Evolutionary conservation across 2,888 invertebrate species (phyloP).

Genomic region (Cartodere bifasciata): DNA sequence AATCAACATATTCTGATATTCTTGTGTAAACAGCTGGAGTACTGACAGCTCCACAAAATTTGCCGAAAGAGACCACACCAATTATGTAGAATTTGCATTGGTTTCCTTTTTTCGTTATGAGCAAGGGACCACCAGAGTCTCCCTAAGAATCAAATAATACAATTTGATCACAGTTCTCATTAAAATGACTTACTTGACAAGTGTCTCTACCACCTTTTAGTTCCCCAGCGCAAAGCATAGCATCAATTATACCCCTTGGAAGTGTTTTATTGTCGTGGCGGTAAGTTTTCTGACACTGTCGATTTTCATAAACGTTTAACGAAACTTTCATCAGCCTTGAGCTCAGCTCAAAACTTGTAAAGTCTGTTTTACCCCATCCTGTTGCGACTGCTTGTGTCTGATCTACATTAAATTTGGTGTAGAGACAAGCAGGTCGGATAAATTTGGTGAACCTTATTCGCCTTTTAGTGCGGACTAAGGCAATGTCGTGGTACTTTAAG

Average conservation of each 20-base stretch:
- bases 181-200: constrained; percentile 25
- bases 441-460: constrained; percentile 36
- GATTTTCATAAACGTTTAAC: constrained; percentile 30
- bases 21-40: constrained; percentile 45
- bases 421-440: constrained; percentile 53
- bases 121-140: constrained; percentile 62
- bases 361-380: constrained; percentile 49
- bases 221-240: constrained; percentile 39
- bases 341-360: constrained; percentile 27
- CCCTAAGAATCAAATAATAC: constrained; percentile 39
- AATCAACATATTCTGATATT: constrained; percentile 41
- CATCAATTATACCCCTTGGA: constrained; percentile 25
- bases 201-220: constrained; percentile 29
- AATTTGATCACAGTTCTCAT: background rate
- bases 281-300: constrained; percentile 26
- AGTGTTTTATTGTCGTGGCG: constrained; percentile 18
- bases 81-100: constrained; percentile 44
- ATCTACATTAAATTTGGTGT: constrained; percentile 31
- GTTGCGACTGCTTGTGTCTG: constrained; percentile 43
- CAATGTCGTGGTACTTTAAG: constrained; percentile 51
- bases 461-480: constrained; percentile 41
- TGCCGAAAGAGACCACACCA: constrained; percentile 49
- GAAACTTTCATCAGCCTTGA: constrained; percentile 34
- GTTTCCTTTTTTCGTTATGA: constrained; percentile 40
- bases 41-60: constrained; percentile 37